These are phyloP conservation scores for Ceratina australensis DNA, from an alignment of 1,140 invertebrate species.

Conservation along the genomic window DNA sequence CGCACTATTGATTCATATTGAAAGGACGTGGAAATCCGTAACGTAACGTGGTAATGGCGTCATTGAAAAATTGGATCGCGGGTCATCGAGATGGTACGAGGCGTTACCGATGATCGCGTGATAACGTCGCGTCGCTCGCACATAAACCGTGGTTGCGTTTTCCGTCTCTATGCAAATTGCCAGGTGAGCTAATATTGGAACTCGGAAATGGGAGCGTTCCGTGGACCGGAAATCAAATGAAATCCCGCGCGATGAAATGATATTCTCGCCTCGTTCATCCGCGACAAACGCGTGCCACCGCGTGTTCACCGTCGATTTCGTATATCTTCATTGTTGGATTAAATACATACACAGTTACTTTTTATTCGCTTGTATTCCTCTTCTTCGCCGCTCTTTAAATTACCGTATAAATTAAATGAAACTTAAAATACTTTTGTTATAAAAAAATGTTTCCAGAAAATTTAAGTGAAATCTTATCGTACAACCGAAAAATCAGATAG, in stretches of 20 bases:
- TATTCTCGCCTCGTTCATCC: conserved; percentile 30
- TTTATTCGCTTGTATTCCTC: no score
- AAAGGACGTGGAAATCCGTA: neutral
- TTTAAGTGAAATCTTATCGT: no score
- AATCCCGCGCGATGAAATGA: conserved; percentile 53
- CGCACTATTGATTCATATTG: neutral
- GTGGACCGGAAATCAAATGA: conserved; percentile 72
- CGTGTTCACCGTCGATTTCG: neutral
- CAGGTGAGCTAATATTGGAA: conserved; percentile 69
- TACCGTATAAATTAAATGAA: no score
- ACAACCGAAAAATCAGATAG: no score
- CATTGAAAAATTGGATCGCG: conserved; percentile 47
- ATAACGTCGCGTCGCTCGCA: conserved; percentile 69
- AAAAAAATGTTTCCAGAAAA: no score
- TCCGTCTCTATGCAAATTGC: conserved; percentile 74
- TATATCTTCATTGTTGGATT: no score
- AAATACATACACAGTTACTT: no score
- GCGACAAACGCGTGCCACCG: neutral
- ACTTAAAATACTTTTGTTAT: no score
- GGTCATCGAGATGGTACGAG: conserved; percentile 45
- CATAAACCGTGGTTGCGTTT: conserved; percentile 56
- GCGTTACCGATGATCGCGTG: conserved; percentile 59
- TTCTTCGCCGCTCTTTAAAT: no score
- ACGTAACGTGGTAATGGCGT: conserved; percentile 12
- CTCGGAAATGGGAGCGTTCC: conserved; percentile 68